Evolutionary conservation across 2,797 vertebrate genomes (phyloP).

Genomic region (Poecilia velifera): DNA sequence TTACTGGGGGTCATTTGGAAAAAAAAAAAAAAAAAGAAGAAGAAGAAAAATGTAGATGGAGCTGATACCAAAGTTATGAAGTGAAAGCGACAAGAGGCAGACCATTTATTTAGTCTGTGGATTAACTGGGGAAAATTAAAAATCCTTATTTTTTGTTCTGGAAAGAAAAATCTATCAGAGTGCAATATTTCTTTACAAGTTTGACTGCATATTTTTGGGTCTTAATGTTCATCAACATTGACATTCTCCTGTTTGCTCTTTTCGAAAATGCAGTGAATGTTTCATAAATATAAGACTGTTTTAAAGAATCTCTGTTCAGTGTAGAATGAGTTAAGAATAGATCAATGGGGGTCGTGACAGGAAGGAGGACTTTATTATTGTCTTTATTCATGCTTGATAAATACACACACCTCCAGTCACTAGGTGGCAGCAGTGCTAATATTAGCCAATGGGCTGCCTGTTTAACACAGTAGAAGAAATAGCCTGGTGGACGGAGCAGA

Average conservation of each 20-base stretch:
- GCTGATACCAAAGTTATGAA: slow-evolving; percentile 38
- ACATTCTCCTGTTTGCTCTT: background rate
- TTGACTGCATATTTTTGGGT: background rate
- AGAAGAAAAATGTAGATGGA: slow-evolving; percentile 16
- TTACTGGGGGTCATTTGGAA: slow-evolving; percentile 27
- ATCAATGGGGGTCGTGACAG: background rate
- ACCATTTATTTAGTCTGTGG: slow-evolving; percentile 8
- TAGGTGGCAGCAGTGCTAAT: too few species aligned
- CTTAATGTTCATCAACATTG: background rate
- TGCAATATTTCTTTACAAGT: background rate
- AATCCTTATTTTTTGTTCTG: background rate
- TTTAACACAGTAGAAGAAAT: too few species aligned
- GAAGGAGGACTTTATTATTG: too few species aligned
- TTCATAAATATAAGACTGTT: background rate
- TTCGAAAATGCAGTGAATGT: background rate
- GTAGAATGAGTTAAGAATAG: background rate
- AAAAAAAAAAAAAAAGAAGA: background rate
- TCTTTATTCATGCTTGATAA: too few species aligned
- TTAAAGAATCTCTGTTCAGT: background rate
- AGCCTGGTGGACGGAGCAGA: too few species aligned
- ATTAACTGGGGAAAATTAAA: background rate
- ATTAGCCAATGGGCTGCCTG: too few species aligned
- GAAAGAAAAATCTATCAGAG: background rate
- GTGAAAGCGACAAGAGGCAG: slow-evolving; percentile 34
- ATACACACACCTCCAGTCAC: too few species aligned